Percentiles rank a stretch among this genome's conserved stretches.
Evolutionary conservation across 2,888 invertebrate genomes (phyloP).

Genomic region (Crepidodera aurea): DNA sequence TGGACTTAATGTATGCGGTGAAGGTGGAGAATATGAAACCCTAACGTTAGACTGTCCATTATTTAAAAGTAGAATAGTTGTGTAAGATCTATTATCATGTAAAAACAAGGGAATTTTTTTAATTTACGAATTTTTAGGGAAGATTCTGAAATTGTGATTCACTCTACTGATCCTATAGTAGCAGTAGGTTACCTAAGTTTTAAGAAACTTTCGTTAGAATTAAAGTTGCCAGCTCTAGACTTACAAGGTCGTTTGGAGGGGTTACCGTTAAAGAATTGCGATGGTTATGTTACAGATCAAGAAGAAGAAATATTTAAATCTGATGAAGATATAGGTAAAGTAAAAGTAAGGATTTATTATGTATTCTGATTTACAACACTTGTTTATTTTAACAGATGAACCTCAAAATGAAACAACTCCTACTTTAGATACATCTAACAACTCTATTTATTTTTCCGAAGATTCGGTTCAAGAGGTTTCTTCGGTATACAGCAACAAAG

Average conservation of each 20-base stretch:
- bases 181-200: conserved; percentile 95
- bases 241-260: conserved; percentile 53
- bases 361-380: neutral
- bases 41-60: conserved; percentile 97
- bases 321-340: conserved; percentile 46
- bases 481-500: conserved; percentile 55
- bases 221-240: conserved; percentile 65
- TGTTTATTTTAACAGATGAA: conserved; percentile 33
- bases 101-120: no score
- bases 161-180: conserved; percentile 91
- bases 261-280: conserved; percentile 57
- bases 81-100: conserved; percentile 73
- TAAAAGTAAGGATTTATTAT: neutral
- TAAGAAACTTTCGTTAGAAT: conserved; percentile 80
- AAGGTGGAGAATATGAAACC: conserved; percentile 99
- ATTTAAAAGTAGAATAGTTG: conserved; percentile 86
- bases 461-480: conserved; percentile 39
- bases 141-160: conserved; percentile 85
- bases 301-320: conserved; percentile 55
- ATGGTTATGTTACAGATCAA: conserved; percentile 59
- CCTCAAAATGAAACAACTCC: conserved; percentile 32
- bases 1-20: conserved; percentile 95
- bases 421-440: conserved; percentile 4
- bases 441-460: conserved; percentile 19
- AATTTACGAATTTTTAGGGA: conserved; percentile 68